Conservation (phyloP, 2,888 invertebrate species). For the Nemotelus nigrinus region DNA sequence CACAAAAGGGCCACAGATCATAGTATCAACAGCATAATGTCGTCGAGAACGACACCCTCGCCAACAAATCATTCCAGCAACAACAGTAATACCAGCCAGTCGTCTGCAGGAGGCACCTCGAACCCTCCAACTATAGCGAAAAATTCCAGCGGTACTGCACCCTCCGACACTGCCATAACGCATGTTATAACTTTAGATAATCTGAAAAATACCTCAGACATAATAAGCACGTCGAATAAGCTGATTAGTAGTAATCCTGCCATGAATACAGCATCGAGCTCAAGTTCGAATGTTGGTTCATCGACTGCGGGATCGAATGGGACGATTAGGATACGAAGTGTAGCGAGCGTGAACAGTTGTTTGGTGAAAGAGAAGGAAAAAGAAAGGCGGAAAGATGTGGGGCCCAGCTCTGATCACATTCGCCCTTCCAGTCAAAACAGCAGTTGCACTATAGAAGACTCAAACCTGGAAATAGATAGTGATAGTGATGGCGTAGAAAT, state of each 20-base stretch:
- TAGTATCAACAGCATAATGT: conserved; percentile 60
- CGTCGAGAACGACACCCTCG: conserved; percentile 53
- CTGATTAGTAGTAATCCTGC: conserved; percentile 50
- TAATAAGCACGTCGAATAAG: conserved; percentile 62
- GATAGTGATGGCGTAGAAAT: conserved; percentile 64
- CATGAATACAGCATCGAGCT: background rate
- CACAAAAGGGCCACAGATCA: conserved; percentile 59
- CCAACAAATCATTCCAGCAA: conserved; percentile 47
- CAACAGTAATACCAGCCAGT: background rate
- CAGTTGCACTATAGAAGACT: conserved; percentile 47
- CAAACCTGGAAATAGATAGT: conserved; percentile 58
- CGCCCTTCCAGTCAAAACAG: conserved; percentile 20
- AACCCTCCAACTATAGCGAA: conserved; percentile 49
- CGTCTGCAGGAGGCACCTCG: background rate
- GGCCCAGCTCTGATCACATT: background rate
- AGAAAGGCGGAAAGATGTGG: background rate
- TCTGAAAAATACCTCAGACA: conserved; percentile 61
- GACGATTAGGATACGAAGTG: conserved; percentile 48
- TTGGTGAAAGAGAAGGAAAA: conserved; percentile 42
- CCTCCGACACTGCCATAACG: conserved; percentile 53
- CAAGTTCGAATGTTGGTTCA: background rate
- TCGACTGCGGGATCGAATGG: conserved; percentile 13
- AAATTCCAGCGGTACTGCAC: conserved; percentile 55
- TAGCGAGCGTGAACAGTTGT: conserved; percentile 50
- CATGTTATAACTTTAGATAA: conserved; percentile 63